These are phyloP conservation scores for Alviniconcha strummeri DNA, from an alignment of 2,888 invertebrate species.

Conservation along the genomic window DNA sequence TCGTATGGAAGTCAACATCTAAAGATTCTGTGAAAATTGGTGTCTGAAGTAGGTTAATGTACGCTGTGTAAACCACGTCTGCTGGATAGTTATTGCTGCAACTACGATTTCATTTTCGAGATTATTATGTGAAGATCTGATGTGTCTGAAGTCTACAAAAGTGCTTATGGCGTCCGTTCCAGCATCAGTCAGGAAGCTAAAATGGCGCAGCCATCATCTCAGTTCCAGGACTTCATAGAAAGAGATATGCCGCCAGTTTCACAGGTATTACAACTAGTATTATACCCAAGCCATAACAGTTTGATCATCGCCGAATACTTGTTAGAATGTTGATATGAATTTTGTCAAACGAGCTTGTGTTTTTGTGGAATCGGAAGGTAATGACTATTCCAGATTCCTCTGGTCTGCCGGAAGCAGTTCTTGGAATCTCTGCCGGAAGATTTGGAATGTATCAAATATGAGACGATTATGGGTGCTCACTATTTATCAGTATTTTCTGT, in stretches of 20 bases:
- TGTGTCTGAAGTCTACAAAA: neutral
- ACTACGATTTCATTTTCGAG: slow-evolving; percentile 5
- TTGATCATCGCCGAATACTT: no score
- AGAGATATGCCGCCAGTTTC: slow-evolving; percentile 50
- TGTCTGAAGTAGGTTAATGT: slow-evolving; percentile 14
- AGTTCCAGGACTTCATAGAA: slow-evolving; percentile 49
- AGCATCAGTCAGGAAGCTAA: slow-evolving; percentile 40
- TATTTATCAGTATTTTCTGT: no score
- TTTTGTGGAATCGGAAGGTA: neutral
- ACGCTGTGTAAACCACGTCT: slow-evolving; percentile 3
- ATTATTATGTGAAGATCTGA: slow-evolving; percentile 36
- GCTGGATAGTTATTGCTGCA: slow-evolving; percentile 17
- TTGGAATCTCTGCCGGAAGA: neutral
- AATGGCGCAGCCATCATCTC: slow-evolving; percentile 47
- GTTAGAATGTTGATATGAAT: no score
- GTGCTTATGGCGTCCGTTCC: slow-evolving; percentile 39
- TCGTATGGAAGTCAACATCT: slow-evolving; percentile 46
- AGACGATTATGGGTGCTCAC: no score
- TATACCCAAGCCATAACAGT: neutral
- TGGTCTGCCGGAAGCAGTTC: neutral
- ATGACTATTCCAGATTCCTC: no score
- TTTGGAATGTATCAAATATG: no score
- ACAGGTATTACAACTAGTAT: slow-evolving; percentile 43
- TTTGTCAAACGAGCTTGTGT: neutral
- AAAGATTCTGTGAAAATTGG: slow-evolving; percentile 29